phyloP scores from a whole-genome alignment of 2,797 vertebrate species.

The Cryptoblepharus egeriae region DNA sequence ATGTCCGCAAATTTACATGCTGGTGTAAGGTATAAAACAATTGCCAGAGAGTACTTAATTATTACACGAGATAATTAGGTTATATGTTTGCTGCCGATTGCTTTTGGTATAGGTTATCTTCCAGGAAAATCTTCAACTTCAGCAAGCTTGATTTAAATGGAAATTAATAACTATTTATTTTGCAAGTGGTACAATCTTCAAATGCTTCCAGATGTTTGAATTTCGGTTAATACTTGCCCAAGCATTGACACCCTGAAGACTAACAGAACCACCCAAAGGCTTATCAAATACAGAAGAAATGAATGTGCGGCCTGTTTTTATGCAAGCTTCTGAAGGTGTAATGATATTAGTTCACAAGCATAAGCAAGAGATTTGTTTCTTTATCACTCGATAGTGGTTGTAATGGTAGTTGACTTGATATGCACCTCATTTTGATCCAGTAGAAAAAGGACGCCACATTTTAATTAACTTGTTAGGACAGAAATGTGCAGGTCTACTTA shows the following conservation, averaged over 20 bases:
- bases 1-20: neutral
- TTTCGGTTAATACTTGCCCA: conserved; percentile 19
- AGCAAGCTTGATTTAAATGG: conserved; percentile 30
- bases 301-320: neutral
- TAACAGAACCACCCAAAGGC: conserved; percentile 3
- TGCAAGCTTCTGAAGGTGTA: neutral
- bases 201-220: conserved; percentile 13
- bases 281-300: conserved; percentile 18
- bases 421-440: too few species aligned
- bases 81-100: too few species aligned
- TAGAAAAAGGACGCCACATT: too few species aligned
- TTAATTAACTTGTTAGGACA: too few species aligned
- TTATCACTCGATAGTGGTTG: neutral
- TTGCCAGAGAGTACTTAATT: neutral
- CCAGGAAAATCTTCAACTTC: neutral
- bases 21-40: conserved; percentile 9
- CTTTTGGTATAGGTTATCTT: neutral
- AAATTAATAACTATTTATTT: conserved; percentile 25
- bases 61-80: neutral
- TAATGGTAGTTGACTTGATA: neutral
- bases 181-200: neutral
- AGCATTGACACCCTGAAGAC: conserved; percentile 18
- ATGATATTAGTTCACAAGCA: neutral
- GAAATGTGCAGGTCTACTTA: too few species aligned
- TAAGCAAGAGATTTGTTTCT: neutral